These are phyloP conservation scores for Mus pahari DNA, from an alignment of 2,113 vertebrate genomes.

Conservation along the genomic window DNA sequence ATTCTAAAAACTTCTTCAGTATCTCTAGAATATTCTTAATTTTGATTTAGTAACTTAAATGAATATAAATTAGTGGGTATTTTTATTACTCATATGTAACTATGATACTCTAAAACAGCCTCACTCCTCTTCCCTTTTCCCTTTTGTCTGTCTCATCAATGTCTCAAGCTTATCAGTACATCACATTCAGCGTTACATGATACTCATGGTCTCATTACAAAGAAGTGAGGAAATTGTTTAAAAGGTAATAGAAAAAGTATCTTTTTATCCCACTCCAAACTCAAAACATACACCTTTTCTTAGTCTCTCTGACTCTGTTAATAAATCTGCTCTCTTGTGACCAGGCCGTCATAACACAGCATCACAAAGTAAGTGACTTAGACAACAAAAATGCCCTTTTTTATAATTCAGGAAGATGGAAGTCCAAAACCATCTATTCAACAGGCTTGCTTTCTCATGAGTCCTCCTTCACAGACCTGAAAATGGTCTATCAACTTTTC, in stretches of 20 bases:
- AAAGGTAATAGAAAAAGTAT: neutral
- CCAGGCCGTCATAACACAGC: neutral
- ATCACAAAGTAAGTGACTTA: neutral
- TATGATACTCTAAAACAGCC: neutral
- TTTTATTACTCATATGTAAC: neutral
- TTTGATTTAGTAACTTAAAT: neutral
- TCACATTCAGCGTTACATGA: neutral
- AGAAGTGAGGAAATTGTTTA: neutral
- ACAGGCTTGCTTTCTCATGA: neutral
- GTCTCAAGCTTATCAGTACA: neutral
- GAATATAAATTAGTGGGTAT: neutral
- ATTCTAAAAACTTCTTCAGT: neutral
- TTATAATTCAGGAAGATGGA: neutral
- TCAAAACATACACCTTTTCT: neutral
- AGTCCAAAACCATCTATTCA: neutral
- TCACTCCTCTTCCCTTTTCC: neutral
- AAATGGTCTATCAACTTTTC: neutral
- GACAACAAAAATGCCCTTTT: neutral
- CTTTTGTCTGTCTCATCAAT: neutral
- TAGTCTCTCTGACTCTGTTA: neutral
- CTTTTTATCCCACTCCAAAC: neutral
- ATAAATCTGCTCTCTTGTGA: neutral
- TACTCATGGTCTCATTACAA: neutral
- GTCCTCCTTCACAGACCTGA: neutral
- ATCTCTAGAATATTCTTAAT: neutral